phyloP scores from a whole-genome alignment of 2,888 invertebrate species.

The Hirtodrosophila trivittata region DNA sequence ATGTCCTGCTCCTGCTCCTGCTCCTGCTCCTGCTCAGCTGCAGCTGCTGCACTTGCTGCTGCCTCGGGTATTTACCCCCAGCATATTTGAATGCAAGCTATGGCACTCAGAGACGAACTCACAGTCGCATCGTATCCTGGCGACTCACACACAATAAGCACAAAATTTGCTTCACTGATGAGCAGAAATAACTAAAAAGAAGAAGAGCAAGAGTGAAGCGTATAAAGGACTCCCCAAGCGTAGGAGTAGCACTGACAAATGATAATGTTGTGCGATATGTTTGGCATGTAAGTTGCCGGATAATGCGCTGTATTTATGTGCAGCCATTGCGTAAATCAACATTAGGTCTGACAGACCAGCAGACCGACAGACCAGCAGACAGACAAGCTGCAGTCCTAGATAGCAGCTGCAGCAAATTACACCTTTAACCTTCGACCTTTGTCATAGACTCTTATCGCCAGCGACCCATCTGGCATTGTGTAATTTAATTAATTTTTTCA shows the following conservation, averaged over 20 bases:
- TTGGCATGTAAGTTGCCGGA: slow-evolving; percentile 54
- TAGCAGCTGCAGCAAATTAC: slow-evolving; percentile 1
- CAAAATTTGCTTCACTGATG: slow-evolving; percentile 35
- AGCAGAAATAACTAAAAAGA: slow-evolving; percentile 37
- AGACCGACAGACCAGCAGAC: not conserved
- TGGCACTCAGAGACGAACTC: not conserved
- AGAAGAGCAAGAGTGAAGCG: not conserved
- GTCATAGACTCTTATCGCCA: slow-evolving; percentile 55
- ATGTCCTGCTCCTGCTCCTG: slow-evolving; percentile 3
- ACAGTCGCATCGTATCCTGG: slow-evolving; percentile 16
- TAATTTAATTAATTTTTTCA: slow-evolving; percentile 57
- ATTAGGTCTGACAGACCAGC: slow-evolving; percentile 31
- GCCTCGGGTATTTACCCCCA: slow-evolving; percentile 30
- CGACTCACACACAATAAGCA: slow-evolving; percentile 3
- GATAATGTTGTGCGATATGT: slow-evolving; percentile 62
- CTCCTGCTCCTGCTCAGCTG: not conserved
- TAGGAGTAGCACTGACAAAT: slow-evolving; percentile 47
- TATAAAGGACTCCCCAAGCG: not conserved
- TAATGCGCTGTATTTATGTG: slow-evolving; percentile 55
- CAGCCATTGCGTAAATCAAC: slow-evolving; percentile 55
- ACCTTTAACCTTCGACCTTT: slow-evolving; percentile 23
- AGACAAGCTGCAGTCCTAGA: not conserved
- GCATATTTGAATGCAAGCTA: slow-evolving; percentile 55
- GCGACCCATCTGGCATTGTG: slow-evolving; percentile 55
- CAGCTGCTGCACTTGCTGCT: not conserved